Evolutionary conservation across 2,797 vertebrate species (phyloP).

Genomic region (Premnoplex brunnescens): DNA sequence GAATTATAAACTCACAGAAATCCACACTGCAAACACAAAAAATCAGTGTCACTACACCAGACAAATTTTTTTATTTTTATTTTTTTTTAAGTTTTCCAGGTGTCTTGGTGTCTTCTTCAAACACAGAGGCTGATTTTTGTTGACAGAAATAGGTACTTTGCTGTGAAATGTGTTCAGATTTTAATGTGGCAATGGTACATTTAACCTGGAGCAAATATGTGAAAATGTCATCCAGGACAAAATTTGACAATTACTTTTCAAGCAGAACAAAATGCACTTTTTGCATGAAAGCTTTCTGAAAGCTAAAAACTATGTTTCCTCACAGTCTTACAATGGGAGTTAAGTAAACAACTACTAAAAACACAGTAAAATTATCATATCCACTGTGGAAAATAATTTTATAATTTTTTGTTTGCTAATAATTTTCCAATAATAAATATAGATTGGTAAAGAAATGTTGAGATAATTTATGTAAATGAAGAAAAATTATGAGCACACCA

Average conservation of each 20-base stretch:
- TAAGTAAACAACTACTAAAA: not conserved
- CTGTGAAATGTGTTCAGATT: conserved; percentile 30
- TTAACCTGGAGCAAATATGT: conserved; percentile 42
- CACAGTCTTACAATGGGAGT: not conserved
- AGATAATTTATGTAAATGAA: not conserved
- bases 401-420: not conserved
- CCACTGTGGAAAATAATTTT: not conserved
- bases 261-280: conserved; percentile 33
- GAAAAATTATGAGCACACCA: not conserved
- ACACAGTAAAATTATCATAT: not conserved
- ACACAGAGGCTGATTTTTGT: conserved; percentile 9
- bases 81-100: not conserved
- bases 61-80: not conserved
- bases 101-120: conserved; percentile 12
- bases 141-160: conserved; percentile 40
- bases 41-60: not conserved
- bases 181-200: conserved; percentile 1
- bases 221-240: conserved; percentile 51
- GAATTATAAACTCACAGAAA: not conserved
- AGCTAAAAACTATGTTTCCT: not conserved
- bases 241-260: conserved; percentile 24
- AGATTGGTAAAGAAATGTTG: not conserved
- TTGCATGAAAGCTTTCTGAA: not conserved
- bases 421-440: not conserved
- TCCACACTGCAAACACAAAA: not conserved